Conservation (phyloP, 1,140 invertebrate genomes). For the Magallana angulata region DNA sequence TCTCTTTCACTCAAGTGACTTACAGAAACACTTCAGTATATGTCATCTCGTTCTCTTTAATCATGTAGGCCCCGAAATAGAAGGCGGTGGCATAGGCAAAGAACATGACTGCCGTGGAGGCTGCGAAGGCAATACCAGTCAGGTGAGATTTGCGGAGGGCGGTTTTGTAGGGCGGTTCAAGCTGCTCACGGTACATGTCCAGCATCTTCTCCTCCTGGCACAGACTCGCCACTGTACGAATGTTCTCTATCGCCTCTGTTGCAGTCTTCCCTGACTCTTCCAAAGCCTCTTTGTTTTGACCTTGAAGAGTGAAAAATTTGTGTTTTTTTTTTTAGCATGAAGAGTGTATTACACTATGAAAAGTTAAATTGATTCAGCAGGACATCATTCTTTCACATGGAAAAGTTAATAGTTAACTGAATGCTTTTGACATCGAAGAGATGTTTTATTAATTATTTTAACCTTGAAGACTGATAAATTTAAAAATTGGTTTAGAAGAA, state of each 20-base stretch:
- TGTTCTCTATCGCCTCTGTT: conserved; percentile 82
- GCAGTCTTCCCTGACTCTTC: conserved; percentile 78
- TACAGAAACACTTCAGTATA: conserved; percentile 91
- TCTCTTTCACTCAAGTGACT: conserved; percentile 59
- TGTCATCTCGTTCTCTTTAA: conserved; percentile 83
- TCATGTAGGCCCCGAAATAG: conserved; percentile 90
- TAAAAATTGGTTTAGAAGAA: no score
- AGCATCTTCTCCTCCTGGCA: conserved; percentile 80
- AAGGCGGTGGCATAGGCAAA: conserved; percentile 90
- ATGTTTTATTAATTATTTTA: no score
- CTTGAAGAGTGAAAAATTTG: background rate
- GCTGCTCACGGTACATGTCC: conserved; percentile 61
- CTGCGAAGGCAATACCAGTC: conserved; percentile 86
- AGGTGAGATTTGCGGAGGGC: conserved; percentile 84
- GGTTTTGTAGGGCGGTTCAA: conserved; percentile 67
- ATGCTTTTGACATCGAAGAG: no score
- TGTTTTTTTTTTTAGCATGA: no score
- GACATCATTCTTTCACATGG: no score
- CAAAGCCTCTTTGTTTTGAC: conserved; percentile 70
- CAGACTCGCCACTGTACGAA: conserved; percentile 82
- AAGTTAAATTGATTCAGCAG: no score
- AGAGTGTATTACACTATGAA: no score
- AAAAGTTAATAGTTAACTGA: no score
- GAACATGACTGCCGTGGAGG: conserved; percentile 88
- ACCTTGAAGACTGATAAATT: no score